Evolutionary conservation across 2,888 invertebrate genomes (phyloP), one percentile per base, ranked within the genome.

Genomic region (Caenorhabditis sinica): DNA sequence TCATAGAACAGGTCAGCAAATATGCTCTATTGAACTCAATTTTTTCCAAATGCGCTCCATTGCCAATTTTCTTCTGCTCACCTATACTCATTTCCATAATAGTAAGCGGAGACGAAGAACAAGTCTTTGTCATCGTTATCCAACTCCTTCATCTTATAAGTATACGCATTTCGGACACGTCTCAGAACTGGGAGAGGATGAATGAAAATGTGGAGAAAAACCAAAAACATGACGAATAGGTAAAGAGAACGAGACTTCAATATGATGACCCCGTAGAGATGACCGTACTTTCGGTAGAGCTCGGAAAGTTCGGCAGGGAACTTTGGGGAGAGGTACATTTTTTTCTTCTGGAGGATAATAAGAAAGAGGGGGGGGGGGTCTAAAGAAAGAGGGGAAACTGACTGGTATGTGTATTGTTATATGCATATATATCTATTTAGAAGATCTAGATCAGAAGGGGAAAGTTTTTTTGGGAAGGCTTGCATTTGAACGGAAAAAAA

Each of bases 31-130:
- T n/a, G n/a, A n/a, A n/a, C n/a, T 8, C 33, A 33, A 33, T 33
- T 33, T 33, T 40, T 33, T 33, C 40, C 40, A 40, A 40, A 11
- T 40, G 40, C 40, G 40, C 40, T 40, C 40, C 13, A 40, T 13
- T 13, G 40, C 8, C 40, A 30, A 61, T 43, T 73, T n/a, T n/a
- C n/a, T n/a, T n/a, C n/a, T 23, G 2, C 43, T 43, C 23, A 56
- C 80, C 80, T 72, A 72, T 80, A 73, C 65, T 60, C 80, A 65
- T 66, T 58, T 49, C 72, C 80, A 49, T 80, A 80, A 45, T 80
- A 80, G 36, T 80, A 80, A n/a, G 80, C 80, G 9, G 80, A 80
- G 1, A 80, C 80, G 49, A 80, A 80, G 28, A 80, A 80, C 28
- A 80, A 17, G 36, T 80, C 72, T 23, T 40, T 56, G 15, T 72